Evolutionary conservation across 2,888 invertebrate genomes (phyloP), one percentile per base, ranked within the genome.

Genomic region (Agonopterix subpropinquella): DNA sequence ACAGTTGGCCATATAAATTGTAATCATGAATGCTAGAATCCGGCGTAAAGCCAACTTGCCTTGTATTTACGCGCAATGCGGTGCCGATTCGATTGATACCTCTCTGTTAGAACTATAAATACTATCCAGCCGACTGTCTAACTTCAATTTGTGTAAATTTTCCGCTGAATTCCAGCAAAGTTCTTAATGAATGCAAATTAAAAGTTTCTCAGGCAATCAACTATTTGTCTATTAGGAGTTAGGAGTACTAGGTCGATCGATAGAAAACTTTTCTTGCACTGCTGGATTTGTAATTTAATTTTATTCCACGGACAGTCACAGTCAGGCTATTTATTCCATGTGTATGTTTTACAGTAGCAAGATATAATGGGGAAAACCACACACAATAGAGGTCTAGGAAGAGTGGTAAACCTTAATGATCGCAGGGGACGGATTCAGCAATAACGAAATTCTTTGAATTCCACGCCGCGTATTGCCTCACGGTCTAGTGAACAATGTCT

Each of bases 391-490:
- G 4, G 11, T 35, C n/a, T 28, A 28, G 28, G 28, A 28, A 28
- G 28, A 28, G 28, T 4, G 28, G 28, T 28, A 28, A 28, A 28
- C 28, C 28, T 28, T 28, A 28, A 18, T 15, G 44, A 11, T n/a
- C n/a, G 7, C 28, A 28, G 28, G 28, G 28, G 28, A 28, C 11
- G 8, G 36, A 44, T 44, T 11, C 36, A 28, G 18, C 8, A 28
- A 28, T 28, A 18, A 8, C 18, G 43, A 15, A 43, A 9, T 43
- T 44, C 44, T 44, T 11, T 44, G 36, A 44, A 36, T 44, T 45
- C 42, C 45, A 45, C 49, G 43, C 28, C 28, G 28, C 28, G 28
- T 15, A 44, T 50, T 50, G 41, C 43, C 43, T 46, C 49, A 49
- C 39, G 42, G 41, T 45, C 45, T 41, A 11, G 41, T 42, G 44